These are phyloP conservation scores for Molossus molossus DNA, from an alignment of 2,797 vertebrate species.

Conservation along the genomic window DNA sequence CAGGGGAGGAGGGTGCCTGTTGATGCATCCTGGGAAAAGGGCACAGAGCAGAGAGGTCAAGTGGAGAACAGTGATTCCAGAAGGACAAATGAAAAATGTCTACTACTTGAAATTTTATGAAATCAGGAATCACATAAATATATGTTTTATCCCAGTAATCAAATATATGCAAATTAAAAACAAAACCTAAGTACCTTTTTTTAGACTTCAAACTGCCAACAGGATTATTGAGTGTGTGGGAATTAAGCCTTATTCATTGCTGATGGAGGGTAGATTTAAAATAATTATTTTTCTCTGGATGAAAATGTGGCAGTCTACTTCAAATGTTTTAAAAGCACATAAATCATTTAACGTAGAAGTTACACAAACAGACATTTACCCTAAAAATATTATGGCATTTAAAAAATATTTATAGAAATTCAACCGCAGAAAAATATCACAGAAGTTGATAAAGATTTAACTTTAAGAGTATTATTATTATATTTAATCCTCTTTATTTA, in stretches of 20 bases:
- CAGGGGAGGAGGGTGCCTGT: background rate
- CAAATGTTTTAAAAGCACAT: background rate
- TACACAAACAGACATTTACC: background rate
- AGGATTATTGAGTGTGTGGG: background rate
- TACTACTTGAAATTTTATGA: background rate
- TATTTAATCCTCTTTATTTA: background rate
- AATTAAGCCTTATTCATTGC: background rate
- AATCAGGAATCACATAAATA: background rate
- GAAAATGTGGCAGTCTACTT: slow-evolving; percentile 1
- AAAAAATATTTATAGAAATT: background rate
- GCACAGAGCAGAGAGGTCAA: background rate
- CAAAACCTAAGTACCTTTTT: background rate
- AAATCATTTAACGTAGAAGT: background rate
- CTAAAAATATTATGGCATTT: background rate
- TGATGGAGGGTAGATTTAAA: background rate
- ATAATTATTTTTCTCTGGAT: background rate
- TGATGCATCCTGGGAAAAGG: background rate
- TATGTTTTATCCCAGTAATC: background rate
- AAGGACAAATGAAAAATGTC: background rate
- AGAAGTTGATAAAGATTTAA: slow-evolving; percentile 14
- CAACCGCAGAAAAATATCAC: background rate
- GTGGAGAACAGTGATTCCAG: background rate
- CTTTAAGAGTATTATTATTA: background rate
- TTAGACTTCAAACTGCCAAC: background rate
- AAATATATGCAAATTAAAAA: slow-evolving; percentile 22